Conservation (phyloP, 2,797 vertebrate genomes). For the Cynodonichthys magdalenae region DNA sequence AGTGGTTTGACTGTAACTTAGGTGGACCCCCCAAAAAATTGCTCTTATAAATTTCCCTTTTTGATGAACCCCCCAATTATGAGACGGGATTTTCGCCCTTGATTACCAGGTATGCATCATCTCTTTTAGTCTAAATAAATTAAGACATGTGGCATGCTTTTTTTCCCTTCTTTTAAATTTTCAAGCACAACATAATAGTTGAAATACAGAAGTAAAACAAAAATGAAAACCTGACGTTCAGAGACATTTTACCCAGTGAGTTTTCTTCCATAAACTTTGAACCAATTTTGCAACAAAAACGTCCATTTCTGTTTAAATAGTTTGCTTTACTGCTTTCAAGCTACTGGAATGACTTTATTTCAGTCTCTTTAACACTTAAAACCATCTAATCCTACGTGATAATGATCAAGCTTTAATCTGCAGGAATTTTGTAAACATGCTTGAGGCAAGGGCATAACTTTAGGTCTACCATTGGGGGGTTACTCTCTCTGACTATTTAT, state of each 20-base stretch:
- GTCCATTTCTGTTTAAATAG: neutral
- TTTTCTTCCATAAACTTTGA: constrained; percentile 8
- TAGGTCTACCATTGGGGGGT: no score
- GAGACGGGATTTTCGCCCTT: no score
- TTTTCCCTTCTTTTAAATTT: no score
- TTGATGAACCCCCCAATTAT: no score
- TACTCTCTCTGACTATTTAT: no score
- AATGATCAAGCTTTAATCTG: no score
- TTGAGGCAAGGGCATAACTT: no score
- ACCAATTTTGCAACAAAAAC: neutral
- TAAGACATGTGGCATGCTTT: neutral
- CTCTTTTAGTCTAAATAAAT: neutral
- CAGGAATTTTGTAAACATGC: no score
- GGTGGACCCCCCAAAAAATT: no score
- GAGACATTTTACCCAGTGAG: neutral
- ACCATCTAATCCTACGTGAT: neutral
- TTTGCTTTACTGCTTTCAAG: neutral
- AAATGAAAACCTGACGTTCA: neutral
- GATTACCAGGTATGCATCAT: neutral
- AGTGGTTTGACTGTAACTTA: no score
- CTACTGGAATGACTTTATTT: neutral
- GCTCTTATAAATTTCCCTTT: no score
- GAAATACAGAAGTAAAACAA: neutral
- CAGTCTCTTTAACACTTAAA: neutral
- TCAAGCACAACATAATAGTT: neutral